phyloP scores from a whole-genome alignment of 2,888 invertebrate genomes.

The Listrodromus nycthemerus region DNA sequence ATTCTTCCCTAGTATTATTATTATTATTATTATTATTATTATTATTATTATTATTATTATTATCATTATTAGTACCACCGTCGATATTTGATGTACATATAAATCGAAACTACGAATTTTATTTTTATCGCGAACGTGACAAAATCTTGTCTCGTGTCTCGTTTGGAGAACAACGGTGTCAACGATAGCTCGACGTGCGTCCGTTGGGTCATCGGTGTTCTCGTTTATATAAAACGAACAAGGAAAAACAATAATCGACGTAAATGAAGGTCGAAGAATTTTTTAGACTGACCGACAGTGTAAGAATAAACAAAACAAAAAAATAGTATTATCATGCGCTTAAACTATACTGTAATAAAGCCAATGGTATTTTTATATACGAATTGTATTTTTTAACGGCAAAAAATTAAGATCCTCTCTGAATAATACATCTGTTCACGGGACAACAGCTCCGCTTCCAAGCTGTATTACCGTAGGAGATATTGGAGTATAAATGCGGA shows the following conservation, averaged over 20 bases:
- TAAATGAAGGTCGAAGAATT: conserved; percentile 58
- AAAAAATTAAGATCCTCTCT: background rate
- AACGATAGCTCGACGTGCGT: conserved; percentile 19
- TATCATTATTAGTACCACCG: conserved; percentile 52
- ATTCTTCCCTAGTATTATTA: conserved; percentile 65
- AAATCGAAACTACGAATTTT: too few relatives aligned
- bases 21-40: conserved; percentile 58
- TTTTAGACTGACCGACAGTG: conserved; percentile 73
- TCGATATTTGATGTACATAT: conserved; percentile 46
- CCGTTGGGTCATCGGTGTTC: conserved; percentile 40
- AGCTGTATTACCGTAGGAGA: conserved; percentile 31
- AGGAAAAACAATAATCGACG: conserved; percentile 37
- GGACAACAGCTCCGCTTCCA: too few relatives aligned
- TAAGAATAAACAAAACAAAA: conserved; percentile 65
- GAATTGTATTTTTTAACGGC: conserved; percentile 22
- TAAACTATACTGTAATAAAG: conserved; percentile 74
- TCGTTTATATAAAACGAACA: background rate
- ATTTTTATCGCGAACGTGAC: conserved; percentile 37
- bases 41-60: conserved; percentile 53
- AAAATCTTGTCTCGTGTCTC: conserved; percentile 35
- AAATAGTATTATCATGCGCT: conserved; percentile 75
- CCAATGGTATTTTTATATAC: conserved; percentile 77
- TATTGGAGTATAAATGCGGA: conserved; percentile 8
- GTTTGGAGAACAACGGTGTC: conserved; percentile 20
- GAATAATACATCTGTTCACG: background rate